These are phyloP conservation scores for Volucella inflata DNA, from an alignment of 2,888 invertebrate genomes.

Conservation along the genomic window DNA sequence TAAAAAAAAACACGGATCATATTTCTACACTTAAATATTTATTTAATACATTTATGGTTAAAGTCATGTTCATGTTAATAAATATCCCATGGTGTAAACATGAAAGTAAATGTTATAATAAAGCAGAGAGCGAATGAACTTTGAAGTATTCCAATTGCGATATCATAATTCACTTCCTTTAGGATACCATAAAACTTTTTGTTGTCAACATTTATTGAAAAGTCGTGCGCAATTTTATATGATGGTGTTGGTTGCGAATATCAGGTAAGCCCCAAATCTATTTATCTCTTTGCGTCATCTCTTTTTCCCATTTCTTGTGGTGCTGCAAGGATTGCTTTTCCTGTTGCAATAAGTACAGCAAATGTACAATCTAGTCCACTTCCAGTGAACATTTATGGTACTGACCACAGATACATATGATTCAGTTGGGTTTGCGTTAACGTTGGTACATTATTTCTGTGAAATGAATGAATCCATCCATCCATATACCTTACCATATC, in stretches of 20 bases:
- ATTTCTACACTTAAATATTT: not conserved
- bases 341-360: constrained; percentile 38
- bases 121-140: constrained; percentile 41
- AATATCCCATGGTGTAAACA: constrained; percentile 14
- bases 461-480: constrained; percentile 24
- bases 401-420: constrained; percentile 47
- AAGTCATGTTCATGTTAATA: constrained; percentile 1
- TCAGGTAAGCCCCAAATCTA: constrained; percentile 61
- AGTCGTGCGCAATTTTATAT: constrained; percentile 83
- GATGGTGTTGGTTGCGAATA: constrained; percentile 72
- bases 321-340: constrained; percentile 46
- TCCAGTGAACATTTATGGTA: constrained; percentile 56
- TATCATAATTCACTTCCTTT: constrained; percentile 84
- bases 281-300: constrained; percentile 72
- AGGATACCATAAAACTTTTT: constrained; percentile 83
- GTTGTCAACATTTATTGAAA: constrained; percentile 84
- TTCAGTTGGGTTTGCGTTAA: constrained; percentile 17
- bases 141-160: constrained; percentile 68
- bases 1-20: not conserved
- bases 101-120: constrained; percentile 28
- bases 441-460: not conserved
- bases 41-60: not conserved
- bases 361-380: constrained; percentile 23
- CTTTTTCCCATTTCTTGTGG: constrained; percentile 58
- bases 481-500: constrained; percentile 17